Base-by-base conservation (phyloP, 35 echinoderm and acorn worm species). In the Heliocidaris tuberculata region DNA sequence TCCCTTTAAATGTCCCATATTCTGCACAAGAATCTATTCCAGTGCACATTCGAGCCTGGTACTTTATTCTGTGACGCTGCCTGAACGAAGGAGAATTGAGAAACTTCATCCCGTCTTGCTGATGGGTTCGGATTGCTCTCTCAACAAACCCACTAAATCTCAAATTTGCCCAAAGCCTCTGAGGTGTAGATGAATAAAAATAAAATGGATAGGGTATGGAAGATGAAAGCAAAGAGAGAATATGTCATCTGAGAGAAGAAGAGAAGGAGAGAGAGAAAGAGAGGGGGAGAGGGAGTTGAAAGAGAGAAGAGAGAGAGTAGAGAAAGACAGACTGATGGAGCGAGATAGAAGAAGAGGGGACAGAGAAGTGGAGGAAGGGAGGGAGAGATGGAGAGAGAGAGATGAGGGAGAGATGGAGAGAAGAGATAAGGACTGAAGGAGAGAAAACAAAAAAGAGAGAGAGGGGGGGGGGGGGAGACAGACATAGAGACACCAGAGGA, bases 81-180 rank as follows among this genome's bases (percentile, higher is more conserved):
- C 65, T 78, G 19, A 27, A 78, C 65, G 17, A 78, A n/a, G 21
- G 65, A n/a, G 27, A 78, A 78, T 27, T n/a, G 87, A 42, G 87
- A 89, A 89, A 89, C 47, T 89, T 32, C 87, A 89, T 89, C 87
- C 87, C 7, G 47, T 15, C 31, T 89, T 32, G 31, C 31, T 89
- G 87, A 42, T 48, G 87, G 87, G 15, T 32, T 89, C 87, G 47
- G 87, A 48, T 89, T 48, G 31, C 87, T 89, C 87, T 89, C 47
- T n/a, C 87, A 89, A 89, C 87, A 89, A 89, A 89, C 31, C 32
- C 87, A 89, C 87, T 89, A 89, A 47, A 89, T 89, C 87, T 89
- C 87, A 89, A 89, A 89, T 89, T 89, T 89, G 87, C 87, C 31
- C 31, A 89, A 32, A 89, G 87, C 87, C 87, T 17, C 87, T 0